Percentiles rank a stretch among this genome's conserved stretches.
phyloP scores from a whole-genome alignment of 2,113 vertebrate genomes.

The Aphelocoma coerulescens region DNA sequence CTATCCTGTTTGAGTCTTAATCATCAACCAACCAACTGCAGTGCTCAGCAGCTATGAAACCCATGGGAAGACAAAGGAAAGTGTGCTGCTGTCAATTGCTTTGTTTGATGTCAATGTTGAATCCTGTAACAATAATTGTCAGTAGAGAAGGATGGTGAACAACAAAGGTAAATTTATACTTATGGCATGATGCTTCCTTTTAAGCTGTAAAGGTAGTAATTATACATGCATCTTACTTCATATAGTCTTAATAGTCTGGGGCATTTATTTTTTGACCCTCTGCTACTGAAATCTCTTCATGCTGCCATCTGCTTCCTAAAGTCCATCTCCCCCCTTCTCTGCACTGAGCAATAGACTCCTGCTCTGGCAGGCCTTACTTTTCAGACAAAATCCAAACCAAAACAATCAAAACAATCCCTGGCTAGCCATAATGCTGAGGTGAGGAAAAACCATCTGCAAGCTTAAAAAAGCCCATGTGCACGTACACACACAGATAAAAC shows the following conservation, averaged over 20 bases:
- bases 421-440: neutral
- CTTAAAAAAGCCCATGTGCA: neutral
- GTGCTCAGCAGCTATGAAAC: neutral
- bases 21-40: neutral
- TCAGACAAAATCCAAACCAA: slow-evolving; percentile 10
- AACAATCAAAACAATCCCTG: neutral
- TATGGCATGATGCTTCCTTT: neutral
- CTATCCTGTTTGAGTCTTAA: neutral
- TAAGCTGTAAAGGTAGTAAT: neutral
- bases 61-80: neutral
- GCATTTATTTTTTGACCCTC: neutral
- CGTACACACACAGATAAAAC: neutral
- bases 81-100: neutral
- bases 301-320: neutral
- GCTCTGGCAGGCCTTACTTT: neutral
- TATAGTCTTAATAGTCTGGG: neutral
- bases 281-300: neutral
- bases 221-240: neutral
- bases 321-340: neutral
- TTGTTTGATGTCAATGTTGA: neutral
- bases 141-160: neutral
- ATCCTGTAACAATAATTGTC: neutral
- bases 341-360: neutral
- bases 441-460: slow-evolving; percentile 51
- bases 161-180: neutral